A percentile compares a stretch with the other conserved stretches of the same genome.
These are phyloP conservation scores for Siderastrea radians DNA, from an alignment of 92 coral and sea anemone genomes.

Conservation along the genomic window DNA sequence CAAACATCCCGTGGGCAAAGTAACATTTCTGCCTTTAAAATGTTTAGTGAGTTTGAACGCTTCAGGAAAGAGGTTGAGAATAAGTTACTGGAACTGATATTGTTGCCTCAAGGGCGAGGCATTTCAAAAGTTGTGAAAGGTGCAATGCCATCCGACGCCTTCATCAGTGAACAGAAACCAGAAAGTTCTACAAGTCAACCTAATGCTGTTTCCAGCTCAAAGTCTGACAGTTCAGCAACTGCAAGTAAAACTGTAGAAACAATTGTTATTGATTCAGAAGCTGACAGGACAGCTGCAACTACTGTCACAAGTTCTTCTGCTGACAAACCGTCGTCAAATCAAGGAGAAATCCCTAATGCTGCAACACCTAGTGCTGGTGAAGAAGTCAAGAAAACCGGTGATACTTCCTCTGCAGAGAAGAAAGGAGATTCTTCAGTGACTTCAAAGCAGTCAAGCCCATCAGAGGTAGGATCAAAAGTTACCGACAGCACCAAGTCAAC, in stretches of 20 bases:
- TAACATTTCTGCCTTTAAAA: conserved; percentile 31
- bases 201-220: neutral
- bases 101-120: conserved; percentile 16
- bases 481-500: neutral
- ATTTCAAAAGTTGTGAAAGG: neutral
- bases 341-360: neutral
- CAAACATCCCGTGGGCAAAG: neutral
- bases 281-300: neutral
- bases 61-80: conserved; percentile 40
- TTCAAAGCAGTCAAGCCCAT: neutral
- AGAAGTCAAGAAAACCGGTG: neutral
- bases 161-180: neutral
- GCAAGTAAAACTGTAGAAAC: conserved; percentile 1
- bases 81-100: conserved; percentile 12
- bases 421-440: neutral
- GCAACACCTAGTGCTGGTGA: neutral
- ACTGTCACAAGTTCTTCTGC: neutral
- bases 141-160: neutral
- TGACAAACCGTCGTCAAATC: neutral
- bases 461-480: neutral
- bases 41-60: conserved; percentile 57
- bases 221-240: neutral
- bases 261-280: conserved; percentile 5
- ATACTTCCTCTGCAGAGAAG: neutral
- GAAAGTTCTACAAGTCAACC: neutral